Percentiles rank a stretch among this genome's conserved stretches.
Conservation (phyloP, 2,113 vertebrate species). For the Gobius niger region DNA sequence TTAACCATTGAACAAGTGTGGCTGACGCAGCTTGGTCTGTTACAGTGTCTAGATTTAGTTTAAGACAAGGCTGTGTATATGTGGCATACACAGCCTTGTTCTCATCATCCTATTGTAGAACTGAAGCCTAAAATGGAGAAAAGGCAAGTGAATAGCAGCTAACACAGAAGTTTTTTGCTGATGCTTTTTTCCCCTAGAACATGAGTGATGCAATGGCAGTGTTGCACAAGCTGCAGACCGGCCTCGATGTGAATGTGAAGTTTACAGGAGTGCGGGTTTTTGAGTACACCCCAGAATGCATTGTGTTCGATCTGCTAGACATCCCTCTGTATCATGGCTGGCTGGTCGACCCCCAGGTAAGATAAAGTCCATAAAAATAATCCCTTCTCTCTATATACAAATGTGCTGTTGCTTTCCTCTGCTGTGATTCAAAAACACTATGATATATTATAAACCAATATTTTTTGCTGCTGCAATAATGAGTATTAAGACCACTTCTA, state of each 20-base stretch:
- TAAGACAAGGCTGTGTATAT: too few relatives aligned
- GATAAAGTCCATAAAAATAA: slow-evolving; percentile 9
- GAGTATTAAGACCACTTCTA: background rate
- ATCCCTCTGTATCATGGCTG: slow-evolving; percentile 98
- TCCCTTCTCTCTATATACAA: background rate
- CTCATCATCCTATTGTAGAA: too few relatives aligned
- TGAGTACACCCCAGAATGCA: slow-evolving; percentile 98
- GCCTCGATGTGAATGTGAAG: slow-evolving; percentile 97
- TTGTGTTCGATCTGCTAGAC: slow-evolving; percentile 97
- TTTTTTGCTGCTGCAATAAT: too few relatives aligned
- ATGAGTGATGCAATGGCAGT: slow-evolving; percentile 99
- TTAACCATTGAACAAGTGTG: too few relatives aligned
- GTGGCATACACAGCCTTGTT: too few relatives aligned
- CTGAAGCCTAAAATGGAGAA: too few relatives aligned
- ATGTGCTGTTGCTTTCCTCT: too few relatives aligned
- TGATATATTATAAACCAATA: too few relatives aligned
- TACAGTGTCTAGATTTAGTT: too few relatives aligned
- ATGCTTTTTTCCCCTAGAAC: slow-evolving; percentile 78
- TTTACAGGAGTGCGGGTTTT: slow-evolving; percentile 96
- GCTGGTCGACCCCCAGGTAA: slow-evolving; percentile 97
- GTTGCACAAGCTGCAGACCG: slow-evolving; percentile 95
- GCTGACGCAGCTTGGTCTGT: too few relatives aligned
- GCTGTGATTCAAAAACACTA: too few relatives aligned
- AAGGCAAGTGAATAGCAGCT: too few relatives aligned
- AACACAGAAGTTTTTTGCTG: background rate